phyloP scores from a whole-genome alignment of 1,140 invertebrate species.

The Polypedilum vanderplanki region DNA sequence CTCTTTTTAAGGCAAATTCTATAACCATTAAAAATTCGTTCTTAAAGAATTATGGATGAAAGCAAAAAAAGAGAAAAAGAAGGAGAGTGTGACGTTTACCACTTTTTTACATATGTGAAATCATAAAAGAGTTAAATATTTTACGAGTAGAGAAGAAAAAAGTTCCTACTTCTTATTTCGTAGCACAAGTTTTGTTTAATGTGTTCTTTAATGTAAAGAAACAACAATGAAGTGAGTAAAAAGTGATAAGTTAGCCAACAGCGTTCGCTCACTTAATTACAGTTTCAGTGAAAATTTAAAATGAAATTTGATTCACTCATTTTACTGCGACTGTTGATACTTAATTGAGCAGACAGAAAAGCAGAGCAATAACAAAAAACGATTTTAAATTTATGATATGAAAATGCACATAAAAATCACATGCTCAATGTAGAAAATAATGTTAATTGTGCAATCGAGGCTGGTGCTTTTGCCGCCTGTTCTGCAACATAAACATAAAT shows the following conservation, averaged over 20 bases:
- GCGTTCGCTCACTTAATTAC: too few relatives aligned
- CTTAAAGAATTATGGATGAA: too few relatives aligned
- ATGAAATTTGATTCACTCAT: too few relatives aligned
- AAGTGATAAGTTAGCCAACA: too few relatives aligned
- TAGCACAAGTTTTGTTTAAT: too few relatives aligned
- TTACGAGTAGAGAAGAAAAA: background rate
- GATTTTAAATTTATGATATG: conserved; percentile 20
- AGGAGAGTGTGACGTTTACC: background rate
- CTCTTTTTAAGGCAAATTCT: too few relatives aligned
- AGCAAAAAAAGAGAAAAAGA: too few relatives aligned
- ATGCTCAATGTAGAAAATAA: background rate
- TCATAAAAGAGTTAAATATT: background rate
- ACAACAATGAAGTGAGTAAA: too few relatives aligned
- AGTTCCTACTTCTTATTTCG: background rate
- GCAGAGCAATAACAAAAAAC: background rate
- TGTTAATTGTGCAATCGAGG: conserved; percentile 11
- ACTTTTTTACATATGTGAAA: conserved; percentile 1
- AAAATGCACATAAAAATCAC: conserved; percentile 14
- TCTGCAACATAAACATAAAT: background rate
- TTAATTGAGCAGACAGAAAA: background rate
- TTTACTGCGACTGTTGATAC: too few relatives aligned
- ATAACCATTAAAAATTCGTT: too few relatives aligned
- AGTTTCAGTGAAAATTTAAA: too few relatives aligned
- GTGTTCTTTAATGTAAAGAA: too few relatives aligned
- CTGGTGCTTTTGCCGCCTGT: background rate